phyloP scores from a whole-genome alignment of 2,888 invertebrate genomes.

The Perdita meconis region DNA sequence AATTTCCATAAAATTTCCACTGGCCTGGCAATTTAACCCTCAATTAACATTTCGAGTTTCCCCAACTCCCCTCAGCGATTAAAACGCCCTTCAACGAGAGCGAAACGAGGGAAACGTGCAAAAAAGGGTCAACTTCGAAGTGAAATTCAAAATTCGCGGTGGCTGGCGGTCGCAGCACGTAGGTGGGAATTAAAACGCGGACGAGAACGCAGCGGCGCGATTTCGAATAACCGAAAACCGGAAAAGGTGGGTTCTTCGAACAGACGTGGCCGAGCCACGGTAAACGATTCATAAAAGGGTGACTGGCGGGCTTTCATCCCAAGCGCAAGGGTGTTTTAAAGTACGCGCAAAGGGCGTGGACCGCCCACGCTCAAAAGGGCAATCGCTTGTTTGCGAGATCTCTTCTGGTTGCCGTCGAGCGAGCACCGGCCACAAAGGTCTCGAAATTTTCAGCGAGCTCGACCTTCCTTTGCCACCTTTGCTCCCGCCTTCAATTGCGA shows the following conservation, averaged over 20 bases:
- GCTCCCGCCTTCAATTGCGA: neutral
- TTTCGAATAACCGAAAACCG: slow-evolving; percentile 9
- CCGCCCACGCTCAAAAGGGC: slow-evolving; percentile 27
- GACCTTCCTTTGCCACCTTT: neutral
- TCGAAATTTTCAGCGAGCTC: neutral
- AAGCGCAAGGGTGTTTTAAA: slow-evolving; percentile 50
- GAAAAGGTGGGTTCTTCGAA: slow-evolving; percentile 10
- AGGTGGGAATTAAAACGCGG: neutral
- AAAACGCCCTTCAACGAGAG: neutral
- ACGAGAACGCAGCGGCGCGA: neutral
- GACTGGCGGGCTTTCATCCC: slow-evolving; percentile 27
- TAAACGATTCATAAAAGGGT: slow-evolving; percentile 40
- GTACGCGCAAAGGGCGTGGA: slow-evolving; percentile 56
- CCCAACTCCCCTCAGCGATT: neutral
- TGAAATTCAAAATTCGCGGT: neutral
- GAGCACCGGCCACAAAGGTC: neutral
- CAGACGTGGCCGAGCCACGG: neutral
- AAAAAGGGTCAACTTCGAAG: neutral
- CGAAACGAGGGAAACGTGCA: neutral
- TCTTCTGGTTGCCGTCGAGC: neutral
- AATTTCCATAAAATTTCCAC: too few species aligned
- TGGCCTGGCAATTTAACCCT: slow-evolving; percentile 2
- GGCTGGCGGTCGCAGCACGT: neutral
- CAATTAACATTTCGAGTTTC: slow-evolving; percentile 4
- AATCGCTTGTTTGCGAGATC: slow-evolving; percentile 35